Evolutionary conservation across 2,888 invertebrate species (phyloP), one percentile per base, ranked within the genome.

Genomic region (Zygothrica quintamaculata): DNA sequence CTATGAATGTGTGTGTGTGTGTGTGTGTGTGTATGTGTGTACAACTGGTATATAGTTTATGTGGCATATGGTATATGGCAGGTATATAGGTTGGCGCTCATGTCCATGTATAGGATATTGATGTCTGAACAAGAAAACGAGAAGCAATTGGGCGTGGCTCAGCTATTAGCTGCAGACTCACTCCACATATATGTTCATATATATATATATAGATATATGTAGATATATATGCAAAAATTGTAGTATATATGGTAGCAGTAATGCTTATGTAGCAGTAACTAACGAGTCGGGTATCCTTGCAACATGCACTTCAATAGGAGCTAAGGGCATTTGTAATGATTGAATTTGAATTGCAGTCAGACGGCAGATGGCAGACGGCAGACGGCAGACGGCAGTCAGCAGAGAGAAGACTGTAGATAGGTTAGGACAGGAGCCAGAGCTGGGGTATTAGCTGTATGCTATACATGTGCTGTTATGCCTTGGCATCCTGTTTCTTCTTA

Each of bases 281-380:
- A 13, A 12, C 5, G 36, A 29, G 29, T 29, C 9, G 47, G 31
- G 58, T 16, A 52, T 15, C 18, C 59, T 48, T n/a, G n/a, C n/a
- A n/a, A n/a, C n/a, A 43, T 73, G 77, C 70, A 59, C 76, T 78
- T 67, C 42, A 77, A 65, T 50, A 26, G 53, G 34, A 73, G 86
- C 79, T 85, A 57, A 58, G 73, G 84, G 79, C 59, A 69, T 79
- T 79, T 65, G 86, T 59, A 75, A 82, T 79, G 84, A 79, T 79
- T 79, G 84, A 78, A 85, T 79, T 82, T 78, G 65, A 80, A 85
- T 80, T 79, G 86, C 73, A 64, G 56, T 62, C 67, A 56, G 29
- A 29, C 29, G 9, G 29, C 29, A 29, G 39, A n/a, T n/a, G n/a
- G n/a, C n/a, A n/a, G n/a, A n/a, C n/a, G n/a, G n/a, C n/a, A n/a